Percentiles rank a stretch among this genome's conserved stretches.
Evolutionary conservation across 2,888 invertebrate genomes (phyloP).

Genomic region (Coenonympha glycerion): DNA sequence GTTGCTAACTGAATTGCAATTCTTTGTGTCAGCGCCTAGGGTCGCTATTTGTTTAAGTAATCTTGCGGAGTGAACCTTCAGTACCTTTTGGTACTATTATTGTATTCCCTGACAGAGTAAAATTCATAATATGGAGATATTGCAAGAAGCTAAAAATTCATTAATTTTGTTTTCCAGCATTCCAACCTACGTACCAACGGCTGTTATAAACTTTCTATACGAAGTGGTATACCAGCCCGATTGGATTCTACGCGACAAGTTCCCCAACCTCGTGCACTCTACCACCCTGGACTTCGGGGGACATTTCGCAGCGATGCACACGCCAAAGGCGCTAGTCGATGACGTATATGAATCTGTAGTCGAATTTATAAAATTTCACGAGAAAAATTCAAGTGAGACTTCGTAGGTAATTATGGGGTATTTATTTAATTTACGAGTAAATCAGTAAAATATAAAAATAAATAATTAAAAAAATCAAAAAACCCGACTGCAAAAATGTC

Average conservation of each 20-base stretch:
- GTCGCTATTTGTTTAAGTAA: no score
- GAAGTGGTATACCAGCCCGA: conserved; percentile 81
- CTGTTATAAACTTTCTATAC: conserved; percentile 82
- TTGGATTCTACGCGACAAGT: conserved; percentile 78
- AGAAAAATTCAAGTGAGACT: not conserved
- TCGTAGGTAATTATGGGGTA: not conserved
- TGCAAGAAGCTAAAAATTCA: no score
- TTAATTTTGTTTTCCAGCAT: conserved; percentile 68
- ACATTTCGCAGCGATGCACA: conserved; percentile 90
- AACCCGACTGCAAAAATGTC: no score
- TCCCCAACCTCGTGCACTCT: conserved; percentile 80
- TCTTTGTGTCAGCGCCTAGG: no score
- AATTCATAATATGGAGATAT: not conserved
- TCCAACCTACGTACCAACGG: conserved; percentile 81
- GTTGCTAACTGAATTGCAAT: no score
- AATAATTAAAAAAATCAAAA: no score
- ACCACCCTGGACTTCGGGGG: conserved; percentile 82
- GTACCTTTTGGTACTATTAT: no score
- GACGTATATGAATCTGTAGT: conserved; percentile 67
- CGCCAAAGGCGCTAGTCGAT: conserved; percentile 80
- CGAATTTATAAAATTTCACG: conserved; percentile 46
- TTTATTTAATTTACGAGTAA: not conserved
- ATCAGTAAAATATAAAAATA: no score
- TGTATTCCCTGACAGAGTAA: no score
- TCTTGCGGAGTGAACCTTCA: no score